Conservation (phyloP, 2,888 invertebrate species). For the Chouioia cunea region DNA sequence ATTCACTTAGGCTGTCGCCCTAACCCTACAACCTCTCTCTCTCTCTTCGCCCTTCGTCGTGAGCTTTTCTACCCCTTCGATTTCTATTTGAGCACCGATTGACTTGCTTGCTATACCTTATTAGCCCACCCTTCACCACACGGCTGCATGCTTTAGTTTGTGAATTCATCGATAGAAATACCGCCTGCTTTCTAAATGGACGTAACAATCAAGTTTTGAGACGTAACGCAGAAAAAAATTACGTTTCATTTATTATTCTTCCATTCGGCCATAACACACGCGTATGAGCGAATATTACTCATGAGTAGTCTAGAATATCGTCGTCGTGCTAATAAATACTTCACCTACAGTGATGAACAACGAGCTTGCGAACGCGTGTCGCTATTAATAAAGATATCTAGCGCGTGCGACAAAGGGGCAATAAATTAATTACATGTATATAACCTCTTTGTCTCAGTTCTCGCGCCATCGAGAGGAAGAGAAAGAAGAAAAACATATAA, state of each 20-base stretch:
- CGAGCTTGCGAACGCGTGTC: not conserved
- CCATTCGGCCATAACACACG: not conserved
- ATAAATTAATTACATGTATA: slow-evolving; percentile 47
- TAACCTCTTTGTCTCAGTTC: slow-evolving; percentile 27
- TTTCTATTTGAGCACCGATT: slow-evolving; percentile 34
- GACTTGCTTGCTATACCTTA: slow-evolving; percentile 40
- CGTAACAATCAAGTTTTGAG: too few relatives aligned
- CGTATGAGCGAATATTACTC: slow-evolving; percentile 5
- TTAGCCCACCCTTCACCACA: slow-evolving; percentile 20
- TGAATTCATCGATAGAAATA: not conserved
- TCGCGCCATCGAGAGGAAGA: not conserved
- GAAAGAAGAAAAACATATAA: not conserved
- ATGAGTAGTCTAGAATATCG: not conserved
- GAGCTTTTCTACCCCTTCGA: slow-evolving; percentile 18
- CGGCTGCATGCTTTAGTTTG: too few relatives aligned
- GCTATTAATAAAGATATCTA: not conserved
- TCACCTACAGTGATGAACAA: slow-evolving; percentile 19
- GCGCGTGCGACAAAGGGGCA: slow-evolving; percentile 37
- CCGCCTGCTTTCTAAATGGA: too few relatives aligned
- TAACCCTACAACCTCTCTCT: not conserved
- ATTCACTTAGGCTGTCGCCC: slow-evolving; percentile 57
- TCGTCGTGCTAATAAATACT: slow-evolving; percentile 38
- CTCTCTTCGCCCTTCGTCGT: slow-evolving; percentile 22
- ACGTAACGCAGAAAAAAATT: too few relatives aligned
- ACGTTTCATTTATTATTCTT: not conserved